Conservation (phyloP, 2,888 invertebrate genomes). For the Brachyopa scutellaris region DNA sequence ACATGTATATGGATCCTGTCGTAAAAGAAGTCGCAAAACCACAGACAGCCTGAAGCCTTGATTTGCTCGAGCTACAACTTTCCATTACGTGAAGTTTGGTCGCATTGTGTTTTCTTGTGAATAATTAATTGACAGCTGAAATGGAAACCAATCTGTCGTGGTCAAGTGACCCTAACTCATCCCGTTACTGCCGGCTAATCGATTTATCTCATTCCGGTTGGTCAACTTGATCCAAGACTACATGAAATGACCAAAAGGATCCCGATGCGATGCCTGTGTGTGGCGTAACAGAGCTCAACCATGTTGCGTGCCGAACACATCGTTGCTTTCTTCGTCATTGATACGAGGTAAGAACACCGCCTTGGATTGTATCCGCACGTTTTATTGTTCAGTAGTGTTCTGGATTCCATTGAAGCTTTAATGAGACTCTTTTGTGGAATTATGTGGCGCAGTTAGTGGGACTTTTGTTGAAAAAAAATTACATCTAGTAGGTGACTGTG, state of each 20-base stretch:
- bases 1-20: not conserved
- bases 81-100: conserved; percentile 8
- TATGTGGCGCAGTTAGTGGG: not conserved
- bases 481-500: too few relatives aligned
- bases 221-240: not conserved
- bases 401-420: not conserved
- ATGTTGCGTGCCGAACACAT: not conserved
- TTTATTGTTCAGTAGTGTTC: not conserved
- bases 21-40: not conserved
- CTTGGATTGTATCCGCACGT: not conserved
- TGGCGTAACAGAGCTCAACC: too few relatives aligned
- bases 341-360: not conserved
- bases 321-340: conserved; percentile 1
- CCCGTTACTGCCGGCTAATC: not conserved
- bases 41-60: conserved; percentile 1
- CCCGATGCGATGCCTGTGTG: too few relatives aligned
- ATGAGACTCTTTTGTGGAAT: not conserved
- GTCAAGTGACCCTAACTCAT: conserved; percentile 18
- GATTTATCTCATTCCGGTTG: conserved; percentile 4
- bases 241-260: conserved; percentile 1
- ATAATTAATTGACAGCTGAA: conserved; percentile 53
- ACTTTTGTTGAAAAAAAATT: not conserved
- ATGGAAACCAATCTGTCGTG: conserved; percentile 23
- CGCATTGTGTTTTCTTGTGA: conserved; percentile 40
- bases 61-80: conserved; percentile 7